Percentiles rank a stretch among this genome's conserved stretches.
Conservation (phyloP, 2,888 invertebrate species). For the Drosophila picticornis region DNA sequence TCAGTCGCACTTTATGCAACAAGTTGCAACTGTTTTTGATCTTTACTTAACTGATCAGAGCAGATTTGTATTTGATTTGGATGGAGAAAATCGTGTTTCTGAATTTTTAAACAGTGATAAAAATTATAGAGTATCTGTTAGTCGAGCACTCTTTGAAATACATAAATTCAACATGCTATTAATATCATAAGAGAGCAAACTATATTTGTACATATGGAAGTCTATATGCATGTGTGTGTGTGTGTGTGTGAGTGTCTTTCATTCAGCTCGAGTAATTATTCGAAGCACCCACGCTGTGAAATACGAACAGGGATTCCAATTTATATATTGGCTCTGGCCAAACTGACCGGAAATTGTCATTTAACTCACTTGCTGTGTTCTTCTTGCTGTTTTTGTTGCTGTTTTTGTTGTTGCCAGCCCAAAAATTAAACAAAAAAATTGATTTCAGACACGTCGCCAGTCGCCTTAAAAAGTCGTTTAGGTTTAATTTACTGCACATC, state of each 20-base stretch:
- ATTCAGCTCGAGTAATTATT: slow-evolving; percentile 69
- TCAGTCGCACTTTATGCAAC: slow-evolving; percentile 1
- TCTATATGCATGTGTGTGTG: slow-evolving; percentile 10
- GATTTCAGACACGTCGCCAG: slow-evolving; percentile 75
- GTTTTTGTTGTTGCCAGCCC: slow-evolving; percentile 28
- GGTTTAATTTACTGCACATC: slow-evolving; percentile 32
- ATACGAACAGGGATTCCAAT: slow-evolving; percentile 77
- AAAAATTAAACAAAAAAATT: slow-evolving; percentile 34
- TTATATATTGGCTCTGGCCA: slow-evolving; percentile 75
- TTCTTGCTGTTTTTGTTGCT: slow-evolving; percentile 16
- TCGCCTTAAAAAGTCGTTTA: slow-evolving; percentile 44
- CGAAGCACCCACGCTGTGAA: slow-evolving; percentile 71
- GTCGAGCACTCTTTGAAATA: not conserved
- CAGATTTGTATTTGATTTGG: not conserved
- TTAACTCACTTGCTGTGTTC: slow-evolving; percentile 58
- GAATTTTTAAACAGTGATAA: not conserved
- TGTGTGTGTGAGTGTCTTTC: slow-evolving; percentile 22
- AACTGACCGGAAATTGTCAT: slow-evolving; percentile 79
- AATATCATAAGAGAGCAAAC: slow-evolving; percentile 24
- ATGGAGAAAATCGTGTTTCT: not conserved
- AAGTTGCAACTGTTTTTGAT: not conserved
- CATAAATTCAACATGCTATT: slow-evolving; percentile 2
- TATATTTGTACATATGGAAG: slow-evolving; percentile 11
- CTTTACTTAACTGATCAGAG: not conserved
- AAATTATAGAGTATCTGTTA: slow-evolving; percentile 10